Evolutionary conservation across 2,888 invertebrate species (phyloP).

Genomic region (Rotaria socialis): DNA sequence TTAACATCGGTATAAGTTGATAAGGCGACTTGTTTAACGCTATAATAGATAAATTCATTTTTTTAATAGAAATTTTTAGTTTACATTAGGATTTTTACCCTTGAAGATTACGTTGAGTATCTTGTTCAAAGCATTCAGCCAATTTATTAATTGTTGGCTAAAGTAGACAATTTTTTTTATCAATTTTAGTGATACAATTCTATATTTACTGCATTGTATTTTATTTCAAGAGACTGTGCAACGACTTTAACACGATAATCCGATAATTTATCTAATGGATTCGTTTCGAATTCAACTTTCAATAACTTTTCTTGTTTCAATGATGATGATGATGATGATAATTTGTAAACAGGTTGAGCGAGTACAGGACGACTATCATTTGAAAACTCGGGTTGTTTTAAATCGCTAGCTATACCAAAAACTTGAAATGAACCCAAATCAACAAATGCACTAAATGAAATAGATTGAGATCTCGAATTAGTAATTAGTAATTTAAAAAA

Average conservation of each 20-base stretch:
- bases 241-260: slow-evolving; percentile 13
- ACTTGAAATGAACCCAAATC: slow-evolving; percentile 31
- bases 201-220: not conserved
- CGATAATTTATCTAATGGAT: not conserved
- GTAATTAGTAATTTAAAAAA: too few relatives aligned
- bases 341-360: not conserved
- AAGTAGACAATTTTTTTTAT: not conserved
- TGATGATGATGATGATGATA: not conserved
- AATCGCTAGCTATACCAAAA: not conserved
- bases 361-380: slow-evolving; percentile 25
- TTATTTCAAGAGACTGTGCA: not conserved
- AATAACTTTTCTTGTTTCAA: not conserved
- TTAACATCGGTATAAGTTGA: slow-evolving; percentile 41
- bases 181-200: not conserved
- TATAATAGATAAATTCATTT: not conserved
- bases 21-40: slow-evolving; percentile 11
- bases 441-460: not conserved
- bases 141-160: slow-evolving; percentile 28
- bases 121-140: slow-evolving; percentile 7
- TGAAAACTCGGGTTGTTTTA: not conserved
- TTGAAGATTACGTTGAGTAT: slow-evolving; percentile 15
- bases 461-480: not conserved
- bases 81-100: slow-evolving; percentile 62
- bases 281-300: slow-evolving; percentile 20
- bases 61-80: slow-evolving; percentile 61